Conservation (phyloP, 2,113 vertebrate species). For the Tamias sibiricus region DNA sequence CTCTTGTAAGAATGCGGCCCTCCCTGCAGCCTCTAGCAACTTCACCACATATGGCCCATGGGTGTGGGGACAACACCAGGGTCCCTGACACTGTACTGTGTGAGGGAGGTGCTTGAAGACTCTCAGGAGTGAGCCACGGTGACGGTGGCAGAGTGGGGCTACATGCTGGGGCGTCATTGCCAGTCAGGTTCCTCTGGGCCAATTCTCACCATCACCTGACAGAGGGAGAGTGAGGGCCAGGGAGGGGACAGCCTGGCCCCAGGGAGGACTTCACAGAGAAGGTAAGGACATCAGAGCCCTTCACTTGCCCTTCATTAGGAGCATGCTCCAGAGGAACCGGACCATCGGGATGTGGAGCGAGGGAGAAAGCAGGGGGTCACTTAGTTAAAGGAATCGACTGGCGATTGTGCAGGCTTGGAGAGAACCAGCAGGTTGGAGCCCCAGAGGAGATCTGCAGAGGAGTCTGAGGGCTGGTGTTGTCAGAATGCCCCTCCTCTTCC, state of each 20-base stretch:
- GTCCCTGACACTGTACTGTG: not conserved
- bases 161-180: fast-evolving
- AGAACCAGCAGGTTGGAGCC: not conserved
- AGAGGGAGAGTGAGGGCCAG: not conserved
- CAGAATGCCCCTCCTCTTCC: not conserved
- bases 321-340: not conserved
- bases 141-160: fast-evolving
- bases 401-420: not conserved
- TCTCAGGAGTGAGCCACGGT: fast-evolving
- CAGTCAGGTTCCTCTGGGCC: not conserved
- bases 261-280: not conserved
- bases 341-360: not conserved
- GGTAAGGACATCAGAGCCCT: not conserved
- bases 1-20: not conserved
- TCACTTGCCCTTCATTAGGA: not conserved
- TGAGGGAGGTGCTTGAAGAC: fast-evolving
- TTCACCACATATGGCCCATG: fast-evolving
- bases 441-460: too few species aligned
- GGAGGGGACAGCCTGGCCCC: fast-evolving
- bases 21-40: too few species aligned
- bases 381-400: not conserved
- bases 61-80: fast-evolving
- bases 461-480: not conserved
- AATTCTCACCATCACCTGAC: not conserved
- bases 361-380: not conserved